Percentiles rank a stretch among this genome's conserved stretches.
Evolutionary conservation across 2,797 vertebrate genomes (phyloP).

Genomic region (Discoglossus pictus): DNA sequence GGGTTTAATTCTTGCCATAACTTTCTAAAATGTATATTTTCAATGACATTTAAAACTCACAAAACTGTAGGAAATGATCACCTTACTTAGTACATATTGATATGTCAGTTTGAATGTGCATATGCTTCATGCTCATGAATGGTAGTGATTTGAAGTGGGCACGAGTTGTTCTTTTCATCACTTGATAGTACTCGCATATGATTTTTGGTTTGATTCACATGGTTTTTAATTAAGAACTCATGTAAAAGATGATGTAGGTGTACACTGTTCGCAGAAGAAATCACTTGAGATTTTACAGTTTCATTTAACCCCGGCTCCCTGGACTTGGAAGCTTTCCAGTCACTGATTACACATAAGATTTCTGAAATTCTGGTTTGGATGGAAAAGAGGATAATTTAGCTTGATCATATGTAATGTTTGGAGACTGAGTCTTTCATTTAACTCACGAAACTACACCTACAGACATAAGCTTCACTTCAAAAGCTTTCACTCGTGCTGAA

Average conservation of each 20-base stretch:
- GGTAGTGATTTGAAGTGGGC: slow-evolving; percentile 45
- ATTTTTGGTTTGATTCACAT: slow-evolving; percentile 43
- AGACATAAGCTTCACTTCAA: no score
- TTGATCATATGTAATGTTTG: no score
- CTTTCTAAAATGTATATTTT: no score
- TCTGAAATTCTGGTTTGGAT: no score
- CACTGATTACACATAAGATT: no score
- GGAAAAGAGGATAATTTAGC: no score
- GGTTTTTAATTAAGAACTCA: slow-evolving; percentile 40
- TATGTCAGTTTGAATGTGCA: slow-evolving; percentile 38
- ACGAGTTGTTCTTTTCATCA: slow-evolving; percentile 40
- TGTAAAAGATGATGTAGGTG: slow-evolving; percentile 17
- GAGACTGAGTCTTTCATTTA: no score
- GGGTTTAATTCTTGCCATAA: no score
- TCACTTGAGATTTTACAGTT: slow-evolving; percentile 14
- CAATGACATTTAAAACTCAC: slow-evolving; percentile 41
- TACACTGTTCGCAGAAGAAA: slow-evolving; percentile 1
- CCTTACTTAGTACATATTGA: slow-evolving; percentile 34
- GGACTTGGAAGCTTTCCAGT: no score
- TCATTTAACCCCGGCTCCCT: slow-evolving; percentile 8
- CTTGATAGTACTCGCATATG: slow-evolving; percentile 38
- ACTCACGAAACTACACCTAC: no score
- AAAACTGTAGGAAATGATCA: slow-evolving; percentile 43
- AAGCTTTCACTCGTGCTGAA: no score
- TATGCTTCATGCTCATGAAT: slow-evolving; percentile 38